Conservation (phyloP, 2,113 vertebrate genomes). For the Cyrtonyx montezumae region DNA sequence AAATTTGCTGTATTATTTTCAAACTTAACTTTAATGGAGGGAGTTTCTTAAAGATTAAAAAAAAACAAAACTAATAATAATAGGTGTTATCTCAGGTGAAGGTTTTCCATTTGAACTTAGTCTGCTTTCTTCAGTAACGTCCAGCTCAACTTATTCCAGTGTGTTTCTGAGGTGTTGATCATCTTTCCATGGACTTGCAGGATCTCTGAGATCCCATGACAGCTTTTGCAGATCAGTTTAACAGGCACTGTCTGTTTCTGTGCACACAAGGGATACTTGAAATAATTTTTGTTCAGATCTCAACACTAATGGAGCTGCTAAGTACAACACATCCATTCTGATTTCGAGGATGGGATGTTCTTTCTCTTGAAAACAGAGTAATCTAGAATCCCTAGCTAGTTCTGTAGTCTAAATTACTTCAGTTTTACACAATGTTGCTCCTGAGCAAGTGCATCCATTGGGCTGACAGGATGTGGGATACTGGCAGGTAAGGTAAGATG, state of each 20-base stretch:
- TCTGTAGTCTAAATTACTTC: neutral
- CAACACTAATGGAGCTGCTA: neutral
- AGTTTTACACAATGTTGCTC: neutral
- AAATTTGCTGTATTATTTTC: neutral
- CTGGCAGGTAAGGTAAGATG: neutral
- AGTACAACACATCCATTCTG: neutral
- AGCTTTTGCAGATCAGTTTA: conserved; percentile 15
- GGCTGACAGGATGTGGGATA: neutral
- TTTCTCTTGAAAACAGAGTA: neutral
- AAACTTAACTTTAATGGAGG: neutral
- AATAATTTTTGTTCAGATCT: conserved; percentile 8
- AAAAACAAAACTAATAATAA: neutral
- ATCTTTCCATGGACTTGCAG: neutral
- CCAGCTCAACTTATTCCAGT: neutral
- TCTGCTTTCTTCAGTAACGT: neutral
- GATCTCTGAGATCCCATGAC: neutral
- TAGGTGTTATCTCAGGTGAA: neutral
- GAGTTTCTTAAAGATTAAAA: neutral
- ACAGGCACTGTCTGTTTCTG: neutral
- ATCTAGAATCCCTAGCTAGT: neutral
- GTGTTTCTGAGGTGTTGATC: neutral
- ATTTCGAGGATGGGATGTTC: conserved; percentile 4
- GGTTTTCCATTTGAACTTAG: neutral
- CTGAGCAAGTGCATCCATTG: neutral
- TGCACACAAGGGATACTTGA: neutral